phyloP scores from a whole-genome alignment of 2,797 vertebrate genomes.

The Knipowitschia caucasica region DNA sequence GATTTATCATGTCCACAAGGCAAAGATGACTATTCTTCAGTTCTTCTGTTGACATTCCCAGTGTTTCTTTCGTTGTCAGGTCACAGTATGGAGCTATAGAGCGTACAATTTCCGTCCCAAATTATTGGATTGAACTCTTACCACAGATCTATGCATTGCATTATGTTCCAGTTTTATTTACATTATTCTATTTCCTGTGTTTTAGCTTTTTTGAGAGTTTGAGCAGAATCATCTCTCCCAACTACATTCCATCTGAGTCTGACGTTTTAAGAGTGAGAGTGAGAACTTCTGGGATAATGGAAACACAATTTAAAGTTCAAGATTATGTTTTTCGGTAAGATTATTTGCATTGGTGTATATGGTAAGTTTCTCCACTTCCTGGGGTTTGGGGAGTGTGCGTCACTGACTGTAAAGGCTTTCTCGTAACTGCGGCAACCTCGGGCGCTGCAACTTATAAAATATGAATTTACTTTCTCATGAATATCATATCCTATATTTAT shows the following conservation, averaged over 20 bases:
- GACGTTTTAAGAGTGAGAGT: slow-evolving; percentile 76
- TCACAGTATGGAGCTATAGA: too few species aligned
- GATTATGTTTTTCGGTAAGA: slow-evolving; percentile 68
- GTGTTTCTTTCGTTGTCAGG: too few species aligned
- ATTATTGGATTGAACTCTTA: too few species aligned
- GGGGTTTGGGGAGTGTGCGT: slow-evolving; percentile 1
- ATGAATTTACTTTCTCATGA: slow-evolving; percentile 45
- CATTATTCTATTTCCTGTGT: not conserved
- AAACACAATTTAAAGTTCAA: slow-evolving; percentile 71
- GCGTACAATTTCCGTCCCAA: too few species aligned
- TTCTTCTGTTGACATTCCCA: too few species aligned
- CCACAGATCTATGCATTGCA: not conserved
- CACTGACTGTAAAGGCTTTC: slow-evolving; percentile 7
- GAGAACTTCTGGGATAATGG: slow-evolving; percentile 72
- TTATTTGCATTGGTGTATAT: not conserved
- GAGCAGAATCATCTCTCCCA: slow-evolving; percentile 67
- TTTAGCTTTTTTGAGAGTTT: slow-evolving; percentile 78
- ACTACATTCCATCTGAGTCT: slow-evolving; percentile 66
- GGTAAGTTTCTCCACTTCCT: not conserved
- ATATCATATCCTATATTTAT: slow-evolving; percentile 9
- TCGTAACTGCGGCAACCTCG: slow-evolving; percentile 15
- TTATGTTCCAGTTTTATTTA: not conserved
- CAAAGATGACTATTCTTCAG: too few species aligned
- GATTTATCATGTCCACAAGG: too few species aligned
- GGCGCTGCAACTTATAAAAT: slow-evolving; percentile 42